Evolutionary conservation across 2,888 invertebrate genomes (phyloP).

Genomic region (Erebia palarica): DNA sequence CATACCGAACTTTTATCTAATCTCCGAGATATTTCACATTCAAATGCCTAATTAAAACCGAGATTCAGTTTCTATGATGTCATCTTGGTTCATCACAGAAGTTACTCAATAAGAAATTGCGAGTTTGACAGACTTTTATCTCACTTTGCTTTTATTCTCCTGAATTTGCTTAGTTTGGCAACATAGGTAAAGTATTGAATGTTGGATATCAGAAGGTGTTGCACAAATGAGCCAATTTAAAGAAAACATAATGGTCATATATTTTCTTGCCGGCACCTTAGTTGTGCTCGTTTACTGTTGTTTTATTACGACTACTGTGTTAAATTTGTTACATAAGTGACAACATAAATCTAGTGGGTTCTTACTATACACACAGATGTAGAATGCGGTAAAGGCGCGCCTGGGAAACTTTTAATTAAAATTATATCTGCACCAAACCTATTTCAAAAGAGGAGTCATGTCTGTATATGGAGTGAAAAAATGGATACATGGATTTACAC

Average conservation of each 20-base stretch:
- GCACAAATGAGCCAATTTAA: slow-evolving; percentile 30
- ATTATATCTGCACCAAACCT: slow-evolving; percentile 19
- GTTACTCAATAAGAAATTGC: no score
- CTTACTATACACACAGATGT: slow-evolving; percentile 21
- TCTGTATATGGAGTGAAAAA: slow-evolving; percentile 12
- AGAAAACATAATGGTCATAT: slow-evolving; percentile 29
- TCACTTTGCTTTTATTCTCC: background rate
- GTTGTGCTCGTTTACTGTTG: slow-evolving; percentile 30
- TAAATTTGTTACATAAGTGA: slow-evolving; percentile 40
- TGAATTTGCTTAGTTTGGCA: background rate
- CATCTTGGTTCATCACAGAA: no score
- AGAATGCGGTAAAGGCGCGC: slow-evolving; percentile 44
- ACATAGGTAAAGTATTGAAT: background rate
- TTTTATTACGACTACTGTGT: slow-evolving; percentile 35
- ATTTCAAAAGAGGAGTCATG: background rate
- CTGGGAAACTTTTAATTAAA: slow-evolving; percentile 61
- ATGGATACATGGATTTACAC: background rate
- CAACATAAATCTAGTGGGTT: slow-evolving; percentile 41
- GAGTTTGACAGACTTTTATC: no score
- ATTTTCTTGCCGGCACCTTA: slow-evolving; percentile 25
- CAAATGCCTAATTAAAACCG: no score
- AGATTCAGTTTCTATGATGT: no score
- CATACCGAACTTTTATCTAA: no score
- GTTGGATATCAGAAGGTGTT: slow-evolving; percentile 5
- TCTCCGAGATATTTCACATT: no score